Conservation (phyloP, 37 sponge, comb jelly and placozoan species). For the Beroe ovata region DNA sequence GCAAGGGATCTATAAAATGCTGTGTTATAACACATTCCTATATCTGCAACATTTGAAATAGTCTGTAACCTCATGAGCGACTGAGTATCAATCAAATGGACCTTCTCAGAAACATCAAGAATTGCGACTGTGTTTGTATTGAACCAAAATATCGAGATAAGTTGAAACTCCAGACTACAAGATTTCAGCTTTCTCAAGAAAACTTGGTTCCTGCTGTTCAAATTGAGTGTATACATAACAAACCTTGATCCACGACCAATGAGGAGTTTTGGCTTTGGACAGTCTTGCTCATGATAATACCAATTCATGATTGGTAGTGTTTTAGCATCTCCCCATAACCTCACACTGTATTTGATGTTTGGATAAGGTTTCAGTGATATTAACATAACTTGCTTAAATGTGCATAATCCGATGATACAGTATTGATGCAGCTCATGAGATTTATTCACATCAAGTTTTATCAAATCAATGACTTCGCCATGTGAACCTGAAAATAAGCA, state of each 20-base stretch:
- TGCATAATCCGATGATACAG: slow-evolving; percentile 46
- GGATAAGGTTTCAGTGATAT: slow-evolving; percentile 58
- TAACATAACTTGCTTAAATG: slow-evolving; percentile 56
- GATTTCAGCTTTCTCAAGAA: slow-evolving; percentile 49
- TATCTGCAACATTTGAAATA: slow-evolving; percentile 34
- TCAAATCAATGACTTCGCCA: slow-evolving; percentile 46
- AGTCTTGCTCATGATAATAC: slow-evolving; percentile 44
- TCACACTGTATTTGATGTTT: slow-evolving; percentile 42
- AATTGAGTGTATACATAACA: slow-evolving; percentile 45
- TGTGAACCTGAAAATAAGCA: slow-evolving; percentile 48
- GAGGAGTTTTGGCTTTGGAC: slow-evolving; percentile 43
- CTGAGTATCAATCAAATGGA: slow-evolving; percentile 19
- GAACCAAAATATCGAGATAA: slow-evolving; percentile 55
- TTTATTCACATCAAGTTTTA: not conserved
- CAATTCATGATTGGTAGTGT: slow-evolving; percentile 51
- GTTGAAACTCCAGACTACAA: slow-evolving; percentile 43
- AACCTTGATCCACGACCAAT: slow-evolving; percentile 9
- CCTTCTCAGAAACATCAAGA: slow-evolving; percentile 14
- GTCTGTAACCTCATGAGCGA: slow-evolving; percentile 13
- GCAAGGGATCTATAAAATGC: slow-evolving; percentile 35
- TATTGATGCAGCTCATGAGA: not conserved
- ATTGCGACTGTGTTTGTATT: slow-evolving; percentile 41
- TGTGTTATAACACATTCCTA: slow-evolving; percentile 47
- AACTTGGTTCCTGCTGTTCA: not conserved
- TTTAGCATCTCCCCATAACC: slow-evolving; percentile 32